phyloP scores from a whole-genome alignment of 2,797 vertebrate species.

The Tenualosa ilisha region DNA sequence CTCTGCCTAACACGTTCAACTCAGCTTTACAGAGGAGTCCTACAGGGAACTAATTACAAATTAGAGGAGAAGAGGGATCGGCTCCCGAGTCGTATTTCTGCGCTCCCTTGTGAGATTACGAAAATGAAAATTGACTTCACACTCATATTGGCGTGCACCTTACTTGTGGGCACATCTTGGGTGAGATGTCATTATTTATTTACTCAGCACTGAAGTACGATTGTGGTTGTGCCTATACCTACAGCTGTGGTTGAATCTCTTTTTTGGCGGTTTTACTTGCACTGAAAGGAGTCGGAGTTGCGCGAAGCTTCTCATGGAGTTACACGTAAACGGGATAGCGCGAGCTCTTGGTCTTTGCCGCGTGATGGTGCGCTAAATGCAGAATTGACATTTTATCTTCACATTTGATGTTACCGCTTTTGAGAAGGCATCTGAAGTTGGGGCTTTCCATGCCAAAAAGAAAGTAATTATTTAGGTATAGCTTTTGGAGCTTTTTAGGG shows the following conservation, averaged over 20 bases:
- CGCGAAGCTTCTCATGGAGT: background rate
- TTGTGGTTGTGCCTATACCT: background rate
- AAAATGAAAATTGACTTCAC: conserved; percentile 72
- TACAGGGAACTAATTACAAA: conserved; percentile 66
- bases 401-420: background rate
- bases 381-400: background rate
- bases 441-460: background rate
- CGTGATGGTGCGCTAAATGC: background rate
- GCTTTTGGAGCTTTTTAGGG: background rate
- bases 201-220: conserved; percentile 29
- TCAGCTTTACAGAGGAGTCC: conserved; percentile 53
- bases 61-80: conserved; percentile 51
- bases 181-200: conserved; percentile 72
- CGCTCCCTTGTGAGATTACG: conserved; percentile 49
- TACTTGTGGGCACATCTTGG: conserved; percentile 70
- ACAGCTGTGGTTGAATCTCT: background rate
- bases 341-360: background rate
- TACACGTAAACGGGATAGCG: background rate
- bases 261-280: background rate
- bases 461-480: background rate
- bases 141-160: conserved; percentile 71
- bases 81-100: conserved; percentile 32
- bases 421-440: background rate
- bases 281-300: background rate
- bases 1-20: conserved; percentile 39